phyloP scores from a whole-genome alignment of 2,113 vertebrate species.

The Toxotes chatareus region DNA sequence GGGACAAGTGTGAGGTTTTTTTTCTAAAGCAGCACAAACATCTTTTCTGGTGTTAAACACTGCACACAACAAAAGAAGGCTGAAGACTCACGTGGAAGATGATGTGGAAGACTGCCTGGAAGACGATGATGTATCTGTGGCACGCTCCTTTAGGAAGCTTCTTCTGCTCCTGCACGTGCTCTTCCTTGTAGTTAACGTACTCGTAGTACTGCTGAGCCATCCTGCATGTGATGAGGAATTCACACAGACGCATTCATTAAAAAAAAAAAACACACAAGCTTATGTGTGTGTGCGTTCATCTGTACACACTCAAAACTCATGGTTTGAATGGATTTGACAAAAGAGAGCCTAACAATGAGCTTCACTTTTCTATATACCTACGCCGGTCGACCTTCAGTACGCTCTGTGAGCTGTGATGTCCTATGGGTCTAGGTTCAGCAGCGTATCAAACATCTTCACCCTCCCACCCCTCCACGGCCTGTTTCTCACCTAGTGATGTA shows the following conservation, averaged over 20 bases:
- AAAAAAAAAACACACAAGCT: too few species aligned
- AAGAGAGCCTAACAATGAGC: background rate
- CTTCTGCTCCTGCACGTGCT: constrained; percentile 89
- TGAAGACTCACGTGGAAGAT: constrained; percentile 89
- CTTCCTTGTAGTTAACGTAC: constrained; percentile 90
- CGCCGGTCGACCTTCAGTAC: background rate
- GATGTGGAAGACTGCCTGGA: constrained; percentile 91
- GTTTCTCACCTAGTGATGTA: constrained; percentile 90
- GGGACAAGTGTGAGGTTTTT: background rate
- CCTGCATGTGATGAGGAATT: constrained; percentile 57
- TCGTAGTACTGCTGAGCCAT: constrained; percentile 98
- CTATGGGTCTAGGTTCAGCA: background rate
- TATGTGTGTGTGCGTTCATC: background rate
- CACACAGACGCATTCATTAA: background rate
- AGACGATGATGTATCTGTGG: constrained; percentile 88
- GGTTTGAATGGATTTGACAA: background rate
- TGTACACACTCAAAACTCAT: background rate
- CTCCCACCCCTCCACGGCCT: background rate
- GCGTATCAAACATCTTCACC: background rate
- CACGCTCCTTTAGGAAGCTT: constrained; percentile 85
- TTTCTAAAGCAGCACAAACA: background rate
- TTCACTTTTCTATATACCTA: background rate
- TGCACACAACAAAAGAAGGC: background rate
- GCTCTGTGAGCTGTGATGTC: background rate
- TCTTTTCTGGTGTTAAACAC: background rate